Evolutionary conservation across 2,797 vertebrate species (phyloP), one percentile per base, ranked within the genome.

Genomic region (Siniperca obscura): DNA sequence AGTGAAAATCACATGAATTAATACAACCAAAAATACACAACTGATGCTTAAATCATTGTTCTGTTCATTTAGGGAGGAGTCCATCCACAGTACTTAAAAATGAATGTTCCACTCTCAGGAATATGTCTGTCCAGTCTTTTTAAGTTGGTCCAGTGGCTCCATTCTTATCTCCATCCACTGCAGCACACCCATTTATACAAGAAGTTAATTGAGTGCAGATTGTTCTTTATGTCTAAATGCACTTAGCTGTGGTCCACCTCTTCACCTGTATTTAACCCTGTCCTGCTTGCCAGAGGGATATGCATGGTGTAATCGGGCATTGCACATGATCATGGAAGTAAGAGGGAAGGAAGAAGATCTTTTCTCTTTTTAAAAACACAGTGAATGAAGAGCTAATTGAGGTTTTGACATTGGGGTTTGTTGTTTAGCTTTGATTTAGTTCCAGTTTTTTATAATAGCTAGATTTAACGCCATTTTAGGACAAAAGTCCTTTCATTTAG

Each of bases 201-300:
- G 34, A 74, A n/a, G 40, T 61, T 76, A 56, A 75, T 64, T 75
- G 44, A 82, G 59, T 64, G 57, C 62, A 70, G 30, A 50, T 78
- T 77, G 55, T 38, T 64, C 36, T 36, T 30, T 17, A 62, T 75
- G 74, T 79, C 56, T 81, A 22, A 60, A 61, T 70, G 69, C 65
- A 70, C 80, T 68, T 61, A 67, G 40, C 62, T n/a, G 22, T 73
- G 65, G 52, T 68, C 60, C 48, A 74, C 44, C 60, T 78, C 57
- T 72, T 68, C 65, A 75, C 67, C 66, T 80, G 84, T 40, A 27
- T 73, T 69, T 79, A 75, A 72, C 76, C 60, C 48, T 34, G 38
- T 59, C 38, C 62, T 44, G 52, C 53, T 30, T 17, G 9, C 34
- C 56, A 65, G 50, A 57, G 19, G 42, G 42, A 40, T 16, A 14